Evolutionary conservation across 2,113 vertebrate species (phyloP).

Genomic region (Coregonus clupeaformis): DNA sequence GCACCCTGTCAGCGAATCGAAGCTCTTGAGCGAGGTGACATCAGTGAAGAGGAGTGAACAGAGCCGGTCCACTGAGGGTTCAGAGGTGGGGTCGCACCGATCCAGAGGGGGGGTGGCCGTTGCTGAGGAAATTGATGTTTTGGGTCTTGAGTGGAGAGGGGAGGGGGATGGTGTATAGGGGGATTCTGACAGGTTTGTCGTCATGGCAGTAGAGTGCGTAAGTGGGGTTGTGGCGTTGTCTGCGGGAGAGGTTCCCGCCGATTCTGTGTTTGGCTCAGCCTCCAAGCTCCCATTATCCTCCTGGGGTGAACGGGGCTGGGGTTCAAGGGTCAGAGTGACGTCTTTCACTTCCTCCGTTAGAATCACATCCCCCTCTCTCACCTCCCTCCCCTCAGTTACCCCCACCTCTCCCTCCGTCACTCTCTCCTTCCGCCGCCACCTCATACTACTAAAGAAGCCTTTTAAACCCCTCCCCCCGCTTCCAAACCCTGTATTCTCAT

Average conservation of each 20-base stretch:
- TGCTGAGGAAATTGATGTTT: constrained; percentile 60
- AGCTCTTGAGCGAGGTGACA: constrained; percentile 99
- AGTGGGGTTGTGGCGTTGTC: constrained; percentile 55
- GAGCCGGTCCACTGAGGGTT: constrained; percentile 87
- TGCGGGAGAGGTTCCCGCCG: constrained; percentile 44
- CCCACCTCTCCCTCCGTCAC: constrained; percentile 70
- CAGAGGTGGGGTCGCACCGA: constrained; percentile 90
- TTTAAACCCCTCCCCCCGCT: constrained; percentile 86
- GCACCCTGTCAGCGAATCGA: constrained; percentile 98
- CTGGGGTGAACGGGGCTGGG: constrained; percentile 60
- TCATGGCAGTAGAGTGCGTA: constrained; percentile 54
- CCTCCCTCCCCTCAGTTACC: constrained; percentile 67
- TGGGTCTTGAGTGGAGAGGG: constrained; percentile 57
- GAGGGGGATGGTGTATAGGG: constrained; percentile 58
- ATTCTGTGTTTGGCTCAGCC: constrained; percentile 37
- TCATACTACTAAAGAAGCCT: constrained; percentile 89
- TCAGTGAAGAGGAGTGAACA: constrained; percentile 97
- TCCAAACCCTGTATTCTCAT: constrained; percentile 73
- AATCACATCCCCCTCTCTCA: constrained; percentile 56
- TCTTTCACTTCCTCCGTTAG: constrained; percentile 78
- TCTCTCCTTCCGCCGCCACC: constrained; percentile 85
- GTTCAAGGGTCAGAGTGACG: constrained; percentile 70
- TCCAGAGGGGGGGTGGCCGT: constrained; percentile 77
- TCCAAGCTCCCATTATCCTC: constrained; percentile 54
- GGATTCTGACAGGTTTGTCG: constrained; percentile 58